Base-by-base conservation (phyloP, 2,888 invertebrate genomes). In the Coelinius sp. region DNA sequence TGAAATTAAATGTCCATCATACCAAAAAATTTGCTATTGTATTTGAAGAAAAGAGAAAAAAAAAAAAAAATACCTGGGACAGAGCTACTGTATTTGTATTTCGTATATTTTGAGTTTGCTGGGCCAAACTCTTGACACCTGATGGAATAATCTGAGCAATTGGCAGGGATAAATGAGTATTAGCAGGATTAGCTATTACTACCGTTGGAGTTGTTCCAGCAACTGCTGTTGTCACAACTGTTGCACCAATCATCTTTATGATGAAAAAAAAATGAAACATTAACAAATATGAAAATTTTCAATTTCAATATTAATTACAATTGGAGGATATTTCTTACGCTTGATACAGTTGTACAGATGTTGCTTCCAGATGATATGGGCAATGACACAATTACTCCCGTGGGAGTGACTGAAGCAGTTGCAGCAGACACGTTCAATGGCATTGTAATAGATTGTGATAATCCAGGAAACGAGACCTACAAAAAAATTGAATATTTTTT, bases 401-500 rank as follows among this genome's bases (percentile, higher is more conserved):
- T 88, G 71, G 90, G 89, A 59, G 85, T 85, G 70, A 88, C 89
- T 63, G 88, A 85, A 75, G 88, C 88, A 71, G 90, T 84, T 38
- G 93, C 91, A 35, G 93, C 92, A 44, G 94, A 93, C 76, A 93
- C 92, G 80, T 92, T 93, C 73, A 94, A 88, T 46, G 94, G 93
- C 81, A 94, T 89, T 64, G 95, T 95, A 80, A 96, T 95, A 3
- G 95, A 95, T 78, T 95, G 95, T n/a, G 95, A 91, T 70, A 96
- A 91, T 46, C 95, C 95, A 10, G 95, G 94, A 81, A 96, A 92
- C 84, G 95, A 95, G 62, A 94, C 92, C 89, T 90, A 81, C 8
- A 38, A 62, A 38, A 62, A 24, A 17, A 62, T 41, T 62, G 64
- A 68, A 77, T 74, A 66, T 73, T 31, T 62, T 67, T n/a, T 5